These are phyloP conservation scores for Sinocyclocheilus grahami DNA, from an alignment of 2,113 vertebrate species.

Conservation along the genomic window DNA sequence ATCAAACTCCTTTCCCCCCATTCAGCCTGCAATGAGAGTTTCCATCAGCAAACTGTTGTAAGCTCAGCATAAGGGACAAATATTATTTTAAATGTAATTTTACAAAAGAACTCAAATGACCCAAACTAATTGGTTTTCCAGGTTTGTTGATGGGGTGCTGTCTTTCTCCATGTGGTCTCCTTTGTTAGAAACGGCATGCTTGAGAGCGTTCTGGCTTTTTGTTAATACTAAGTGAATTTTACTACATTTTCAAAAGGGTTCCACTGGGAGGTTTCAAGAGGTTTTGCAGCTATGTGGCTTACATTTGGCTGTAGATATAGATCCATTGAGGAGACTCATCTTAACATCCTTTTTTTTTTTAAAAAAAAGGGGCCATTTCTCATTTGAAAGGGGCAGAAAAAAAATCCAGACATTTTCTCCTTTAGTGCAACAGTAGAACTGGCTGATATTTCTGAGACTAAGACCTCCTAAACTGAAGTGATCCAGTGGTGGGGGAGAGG, in stretches of 20 bases:
- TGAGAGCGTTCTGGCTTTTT: constrained; percentile 60
- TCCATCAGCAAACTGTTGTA: constrained; percentile 53
- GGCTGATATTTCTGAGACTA: constrained; percentile 46
- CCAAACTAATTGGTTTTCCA: constrained; percentile 64
- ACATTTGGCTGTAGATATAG: constrained; percentile 47
- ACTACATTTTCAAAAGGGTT: constrained; percentile 25
- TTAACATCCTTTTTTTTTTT: constrained; percentile 43
- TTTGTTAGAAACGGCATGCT: constrained; percentile 71
- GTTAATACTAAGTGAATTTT: constrained; percentile 49
- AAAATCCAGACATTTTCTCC: constrained; percentile 47
- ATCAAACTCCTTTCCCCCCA: constrained; percentile 40
- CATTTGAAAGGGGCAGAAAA: constrained; percentile 37
- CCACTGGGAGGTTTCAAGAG: constrained; percentile 39
- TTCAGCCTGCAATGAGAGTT: constrained; percentile 71
- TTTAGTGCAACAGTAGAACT: constrained; percentile 30
- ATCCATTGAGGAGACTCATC: constrained; percentile 56
- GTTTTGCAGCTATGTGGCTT: constrained; percentile 27
- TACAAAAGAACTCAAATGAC: constrained; percentile 38
- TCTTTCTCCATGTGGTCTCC: constrained; percentile 68
- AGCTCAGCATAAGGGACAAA: neutral
- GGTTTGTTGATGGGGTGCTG: constrained; percentile 60
- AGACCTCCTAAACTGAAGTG: constrained; percentile 43
- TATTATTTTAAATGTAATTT: neutral
- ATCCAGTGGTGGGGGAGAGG: constrained; percentile 32
- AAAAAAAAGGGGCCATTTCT: constrained; percentile 48